Evolutionary conservation across 2,113 vertebrate genomes (phyloP), one percentile per base, ranked within the genome.

Genomic region (Marmota monax): DNA sequence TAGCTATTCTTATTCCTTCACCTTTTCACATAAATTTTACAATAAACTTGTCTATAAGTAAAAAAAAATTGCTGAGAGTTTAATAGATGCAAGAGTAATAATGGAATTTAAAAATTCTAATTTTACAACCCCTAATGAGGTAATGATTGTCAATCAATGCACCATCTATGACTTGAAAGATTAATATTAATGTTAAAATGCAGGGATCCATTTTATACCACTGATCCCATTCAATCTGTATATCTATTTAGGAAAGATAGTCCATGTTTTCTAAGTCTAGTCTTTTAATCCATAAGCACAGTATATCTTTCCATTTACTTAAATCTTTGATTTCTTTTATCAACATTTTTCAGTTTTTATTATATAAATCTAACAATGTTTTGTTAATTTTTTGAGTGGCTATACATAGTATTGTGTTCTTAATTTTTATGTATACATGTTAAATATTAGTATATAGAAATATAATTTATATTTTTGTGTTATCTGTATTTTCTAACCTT

Each of bases 261-360:
- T 34, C 2, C 22, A 63, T 93, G 37, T 65, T 92, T 67, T 70
- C 18, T 84, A 42, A 65, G 67, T 53, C 34, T 56, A 67, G 8
- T 91, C 23, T 63, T 88, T 78, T 14, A 84, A 23, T 67, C 10
- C 20, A 48, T n/a, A 45, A 79, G 58, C 17, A 56, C 25, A 51
- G 22, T 73, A 22, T 92, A 18, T 67, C 23, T 18, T 11, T 76
- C n/a, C 4, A 29, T 16, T 82, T 70, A 96, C 82, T 85, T 76
- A 94, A 23, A 85, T 70, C 53, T 91, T 88, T 58, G 45, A 63
- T 74, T 94, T 95, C 10, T 86, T 58, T 80, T 18, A 80, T 90
- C 16, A 91, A 61, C 4, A 87, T 51, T 95, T 93, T 73, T 51
- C 17, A 91, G 22, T 88, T 92, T 74, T 80, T 84, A 58, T 3